Evolutionary conservation across 1,140 invertebrate species (phyloP), one percentile per base, ranked within the genome.

Genomic region (Eciton burchellii): DNA sequence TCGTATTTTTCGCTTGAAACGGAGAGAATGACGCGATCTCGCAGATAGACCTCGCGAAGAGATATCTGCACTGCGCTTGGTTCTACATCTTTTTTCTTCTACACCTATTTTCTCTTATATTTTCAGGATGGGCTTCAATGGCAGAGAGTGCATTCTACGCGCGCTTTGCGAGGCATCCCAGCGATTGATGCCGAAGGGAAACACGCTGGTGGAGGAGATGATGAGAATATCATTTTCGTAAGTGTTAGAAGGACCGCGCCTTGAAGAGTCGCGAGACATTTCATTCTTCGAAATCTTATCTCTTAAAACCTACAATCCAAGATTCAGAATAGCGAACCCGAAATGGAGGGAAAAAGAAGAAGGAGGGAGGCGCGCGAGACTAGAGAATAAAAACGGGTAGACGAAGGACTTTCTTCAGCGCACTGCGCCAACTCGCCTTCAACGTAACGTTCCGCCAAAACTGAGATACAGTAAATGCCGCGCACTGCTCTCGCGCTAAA

Each of bases 91-190:
- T 35, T 8, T 16, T n/a, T 35, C 65, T 70, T 81, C 70, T 65
- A 24, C 14, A 43, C 14, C 14, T 45, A 35, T 72, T 54, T 9
- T 52, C 14, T 54, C 4, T 79, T 71, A 9, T 79, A 45, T 83
- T 92, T 92, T 56, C 88, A 97, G 96, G 82, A 96, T 96, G 95
- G 96, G 96, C 0, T 96, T 96, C 84, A 95, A 95, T 82, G 96
- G 96, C 0, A 93, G 95, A 59, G 93, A 94, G 1, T 97, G 96
- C 86, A 93, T 97, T 35, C 92, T 96, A 26, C 95, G 96, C 26
- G 95, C 96, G 0, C 92, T 97, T 0, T 97, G 96, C 90, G 96
- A 97, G 88, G 96, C 96, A 9, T 95, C 96, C 0, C 96, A 96
- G 83, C 94, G 95, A 49, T 92, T 97, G 41, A 92, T 95, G 49